phyloP scores from a whole-genome alignment of 2,113 vertebrate genomes.

The Anhinga rufa region DNA sequence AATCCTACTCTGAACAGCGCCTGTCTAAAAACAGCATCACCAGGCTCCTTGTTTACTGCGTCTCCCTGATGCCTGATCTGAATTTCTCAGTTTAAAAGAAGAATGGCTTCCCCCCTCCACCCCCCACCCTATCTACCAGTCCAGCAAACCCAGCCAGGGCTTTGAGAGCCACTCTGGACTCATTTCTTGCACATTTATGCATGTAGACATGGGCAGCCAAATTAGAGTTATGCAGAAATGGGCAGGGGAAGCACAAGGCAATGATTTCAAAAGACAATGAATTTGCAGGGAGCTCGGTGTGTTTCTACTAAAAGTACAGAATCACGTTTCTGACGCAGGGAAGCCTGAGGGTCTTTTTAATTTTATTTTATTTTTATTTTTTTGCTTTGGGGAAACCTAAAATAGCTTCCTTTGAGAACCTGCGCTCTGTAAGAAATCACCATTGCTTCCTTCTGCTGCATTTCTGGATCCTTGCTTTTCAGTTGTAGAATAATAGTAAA shows the following conservation, averaged over 20 bases:
- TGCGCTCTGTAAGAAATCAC: neutral
- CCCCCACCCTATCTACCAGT: neutral
- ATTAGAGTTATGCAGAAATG: neutral
- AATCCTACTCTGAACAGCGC: neutral
- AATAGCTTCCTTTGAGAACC: conserved; percentile 17
- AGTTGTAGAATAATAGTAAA: neutral
- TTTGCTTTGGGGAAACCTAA: neutral
- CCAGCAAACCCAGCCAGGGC: neutral
- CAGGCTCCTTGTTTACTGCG: neutral
- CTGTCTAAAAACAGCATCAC: neutral
- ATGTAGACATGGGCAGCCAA: neutral
- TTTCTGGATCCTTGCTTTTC: neutral
- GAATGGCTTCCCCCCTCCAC: neutral
- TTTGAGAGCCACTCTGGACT: neutral
- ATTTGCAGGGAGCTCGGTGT: neutral
- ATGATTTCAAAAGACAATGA: neutral
- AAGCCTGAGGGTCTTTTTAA: neutral
- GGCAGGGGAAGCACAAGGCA: neutral
- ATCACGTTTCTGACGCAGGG: neutral
- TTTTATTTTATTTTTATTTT: neutral
- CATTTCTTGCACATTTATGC: neutral
- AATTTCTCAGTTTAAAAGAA: neutral
- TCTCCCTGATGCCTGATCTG: neutral
- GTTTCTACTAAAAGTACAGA: neutral
- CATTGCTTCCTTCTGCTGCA: neutral